These are phyloP conservation scores for Fistularia commersonii DNA, from an alignment of 2,797 vertebrate genomes.

Conservation along the genomic window DNA sequence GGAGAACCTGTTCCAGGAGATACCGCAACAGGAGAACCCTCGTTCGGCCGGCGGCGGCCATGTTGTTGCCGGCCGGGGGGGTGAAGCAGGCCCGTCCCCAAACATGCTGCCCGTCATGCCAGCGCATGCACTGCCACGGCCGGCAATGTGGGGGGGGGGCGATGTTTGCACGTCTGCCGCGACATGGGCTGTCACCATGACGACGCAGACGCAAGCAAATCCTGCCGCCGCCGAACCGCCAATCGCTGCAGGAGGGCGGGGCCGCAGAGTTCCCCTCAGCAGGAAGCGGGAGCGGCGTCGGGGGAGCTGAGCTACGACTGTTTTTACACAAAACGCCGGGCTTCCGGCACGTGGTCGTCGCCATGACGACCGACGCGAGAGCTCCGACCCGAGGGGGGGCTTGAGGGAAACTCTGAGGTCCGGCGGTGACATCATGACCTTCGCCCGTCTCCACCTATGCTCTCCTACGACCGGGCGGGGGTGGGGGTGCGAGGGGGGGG, in stretches of 20 bases:
- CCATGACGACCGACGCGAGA: too few species aligned
- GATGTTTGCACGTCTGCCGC: conserved; percentile 52
- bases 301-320: too few species aligned
- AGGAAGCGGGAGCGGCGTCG: neutral
- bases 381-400: too few species aligned
- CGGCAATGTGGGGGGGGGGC: conserved; percentile 23
- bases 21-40: too few species aligned
- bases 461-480: conserved; percentile 26
- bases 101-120: conserved; percentile 73
- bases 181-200: too few species aligned
- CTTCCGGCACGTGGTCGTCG: too few species aligned
- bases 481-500: conserved; percentile 6
- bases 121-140: conserved; percentile 73
- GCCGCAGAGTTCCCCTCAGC: conserved; percentile 35
- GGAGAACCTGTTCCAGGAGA: too few species aligned
- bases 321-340: too few species aligned
- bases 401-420: conserved; percentile 31
- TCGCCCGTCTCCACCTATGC: conserved; percentile 18
- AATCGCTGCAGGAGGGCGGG: conserved; percentile 44
- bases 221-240: conserved; percentile 37
- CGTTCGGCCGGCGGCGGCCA: neutral
- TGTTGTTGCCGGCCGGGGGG: too few species aligned
- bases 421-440: conserved; percentile 30
- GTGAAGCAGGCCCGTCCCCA: conserved; percentile 59
- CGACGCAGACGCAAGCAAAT: conserved; percentile 23